Evolutionary conservation across 2,888 invertebrate genomes (phyloP).

Genomic region (Cheiracanthium punctorium): DNA sequence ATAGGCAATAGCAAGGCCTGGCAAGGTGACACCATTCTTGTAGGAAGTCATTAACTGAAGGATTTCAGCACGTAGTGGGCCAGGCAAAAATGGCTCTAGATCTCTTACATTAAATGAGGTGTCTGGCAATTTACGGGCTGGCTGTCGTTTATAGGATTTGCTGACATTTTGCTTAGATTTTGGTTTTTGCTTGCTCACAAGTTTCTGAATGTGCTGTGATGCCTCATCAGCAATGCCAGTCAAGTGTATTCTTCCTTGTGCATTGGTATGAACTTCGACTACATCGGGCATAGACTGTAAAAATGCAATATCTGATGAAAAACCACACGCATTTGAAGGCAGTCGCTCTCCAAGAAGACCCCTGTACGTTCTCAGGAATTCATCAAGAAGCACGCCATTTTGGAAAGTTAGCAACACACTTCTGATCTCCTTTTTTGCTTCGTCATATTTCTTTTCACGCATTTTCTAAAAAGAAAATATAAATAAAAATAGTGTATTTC

Average conservation of each 20-base stretch:
- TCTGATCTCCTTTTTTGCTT: constrained; percentile 40
- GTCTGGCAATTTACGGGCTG: no score
- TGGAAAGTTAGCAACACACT: constrained; percentile 41
- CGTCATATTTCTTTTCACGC: not conserved
- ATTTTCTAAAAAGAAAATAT: not conserved
- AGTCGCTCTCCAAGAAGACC: constrained; percentile 27
- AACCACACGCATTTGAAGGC: constrained; percentile 34
- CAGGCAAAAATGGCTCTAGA: constrained; percentile 42
- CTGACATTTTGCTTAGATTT: not conserved
- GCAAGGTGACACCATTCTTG: constrained; percentile 26
- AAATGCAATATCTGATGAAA: constrained; percentile 15
- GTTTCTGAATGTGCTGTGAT: constrained; percentile 51
- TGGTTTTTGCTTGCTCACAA: constrained; percentile 42
- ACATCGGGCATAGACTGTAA: constrained; percentile 43
- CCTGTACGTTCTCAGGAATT: constrained; percentile 30
- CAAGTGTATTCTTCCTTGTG: constrained; percentile 14
- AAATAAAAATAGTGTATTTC: no score
- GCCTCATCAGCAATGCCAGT: constrained; percentile 38
- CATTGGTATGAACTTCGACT: constrained; percentile 16
- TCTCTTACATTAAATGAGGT: not conserved
- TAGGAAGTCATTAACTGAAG: constrained; percentile 13
- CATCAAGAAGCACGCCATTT: constrained; percentile 14
- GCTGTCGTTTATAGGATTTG: not conserved
- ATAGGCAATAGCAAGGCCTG: constrained; percentile 17
- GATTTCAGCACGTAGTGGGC: constrained; percentile 19